Conservation (phyloP, 2,888 invertebrate genomes). For the Athalia rosae region DNA sequence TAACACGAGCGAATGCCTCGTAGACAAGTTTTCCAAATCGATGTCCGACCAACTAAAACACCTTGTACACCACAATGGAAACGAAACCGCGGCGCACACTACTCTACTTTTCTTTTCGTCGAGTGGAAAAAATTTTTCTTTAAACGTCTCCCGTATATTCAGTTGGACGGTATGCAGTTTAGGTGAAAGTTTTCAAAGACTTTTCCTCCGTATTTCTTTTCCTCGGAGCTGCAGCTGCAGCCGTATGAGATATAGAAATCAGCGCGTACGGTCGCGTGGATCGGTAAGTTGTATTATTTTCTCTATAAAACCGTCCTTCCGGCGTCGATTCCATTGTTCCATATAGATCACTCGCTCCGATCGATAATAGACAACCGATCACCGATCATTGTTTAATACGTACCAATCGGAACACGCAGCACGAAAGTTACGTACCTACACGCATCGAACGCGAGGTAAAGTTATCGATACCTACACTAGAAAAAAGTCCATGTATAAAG, state of each 20-base stretch:
- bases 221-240: too few relatives aligned
- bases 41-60: too few relatives aligned
- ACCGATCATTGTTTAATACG: constrained; percentile 14
- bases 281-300: not conserved
- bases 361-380: constrained; percentile 27
- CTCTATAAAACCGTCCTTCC: not conserved
- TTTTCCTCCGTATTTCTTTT: too few relatives aligned
- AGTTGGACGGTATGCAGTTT: too few relatives aligned
- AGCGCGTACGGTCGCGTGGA: too few relatives aligned
- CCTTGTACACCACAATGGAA: too few relatives aligned
- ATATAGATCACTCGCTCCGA: constrained; percentile 16
- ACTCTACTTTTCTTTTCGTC: not conserved
- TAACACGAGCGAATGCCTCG: too few relatives aligned
- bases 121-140: not conserved
- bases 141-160: too few relatives aligned
- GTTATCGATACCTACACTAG: not conserved
- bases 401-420: not conserved
- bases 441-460: not conserved
- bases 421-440: not conserved
- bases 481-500: not conserved
- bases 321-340: constrained; percentile 37
- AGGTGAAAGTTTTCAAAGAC: too few relatives aligned
- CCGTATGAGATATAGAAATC: too few relatives aligned
- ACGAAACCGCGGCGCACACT: not conserved
- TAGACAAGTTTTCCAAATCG: too few relatives aligned